Evolutionary conservation across 2,113 vertebrate genomes (phyloP), one percentile per base, ranked within the genome.

Genomic region (Propithecus coquereli): DNA sequence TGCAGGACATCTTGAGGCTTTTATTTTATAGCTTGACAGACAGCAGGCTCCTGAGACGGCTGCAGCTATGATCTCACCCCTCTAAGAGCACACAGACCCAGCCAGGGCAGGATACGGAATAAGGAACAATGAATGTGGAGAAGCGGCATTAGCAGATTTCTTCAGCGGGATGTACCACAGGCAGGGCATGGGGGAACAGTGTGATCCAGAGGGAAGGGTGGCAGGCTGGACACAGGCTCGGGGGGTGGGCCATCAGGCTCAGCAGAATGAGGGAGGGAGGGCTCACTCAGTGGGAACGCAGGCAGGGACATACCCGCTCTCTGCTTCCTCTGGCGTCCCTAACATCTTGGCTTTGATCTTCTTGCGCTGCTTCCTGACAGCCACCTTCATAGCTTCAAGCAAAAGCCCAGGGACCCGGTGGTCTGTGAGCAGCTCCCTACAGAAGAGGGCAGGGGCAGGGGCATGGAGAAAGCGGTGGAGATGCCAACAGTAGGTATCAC

Each of bases 341-440:
- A 99, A 98, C 99, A 99, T 99, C 98, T 99, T 99, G 34, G 99
- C 99, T 90, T 99, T 99, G 94, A 99, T 99, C 96, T 99, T 98
- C 59, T 98, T 99, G 82, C 99, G 99, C 98, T 98, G 99, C 82
- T 99, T 99, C 95, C 98, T 99, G 95, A 99, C 99, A 76, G 99
- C 98, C 2, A 99, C 98, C 77, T 99, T 99, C 96, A 99, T 98
- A 0, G 99, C 99, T 16, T 99, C 98, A 32, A 99, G 92, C 77
- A 99, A 98, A 94, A 99, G 99, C 27, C 98, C 97, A 0, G 99
- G 99, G 70, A 99, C 99, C 91, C 99, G 97, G 94, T 99, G 99
- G 76, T 99, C 99, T 0, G 99, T 99, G 94, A 99, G 98, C 92
- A 99, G 98, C 98, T 99, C 99, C 97, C 99, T 99, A 96, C 4